These are phyloP conservation scores for Dioctria linearis DNA, from an alignment of 2,888 invertebrate species.

Conservation along the genomic window DNA sequence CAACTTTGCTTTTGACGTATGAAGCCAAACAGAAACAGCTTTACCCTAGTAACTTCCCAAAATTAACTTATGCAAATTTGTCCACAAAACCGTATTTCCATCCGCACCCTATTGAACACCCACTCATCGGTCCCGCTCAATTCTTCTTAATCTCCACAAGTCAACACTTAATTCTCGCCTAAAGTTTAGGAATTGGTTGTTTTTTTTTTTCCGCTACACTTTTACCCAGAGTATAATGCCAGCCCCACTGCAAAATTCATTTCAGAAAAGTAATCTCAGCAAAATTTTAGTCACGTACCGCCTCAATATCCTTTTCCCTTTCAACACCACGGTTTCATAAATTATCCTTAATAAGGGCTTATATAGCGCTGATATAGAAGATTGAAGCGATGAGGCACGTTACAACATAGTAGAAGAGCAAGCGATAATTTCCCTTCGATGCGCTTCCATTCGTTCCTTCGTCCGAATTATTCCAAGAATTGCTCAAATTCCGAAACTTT, in stretches of 20 bases:
- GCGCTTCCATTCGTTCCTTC: neutral
- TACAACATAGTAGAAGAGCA: no score
- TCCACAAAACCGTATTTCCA: neutral
- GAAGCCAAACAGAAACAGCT: no score
- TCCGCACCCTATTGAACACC: no score
- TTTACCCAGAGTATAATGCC: slow-evolving; percentile 3
- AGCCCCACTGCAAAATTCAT: neutral
- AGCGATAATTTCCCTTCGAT: slow-evolving; percentile 42
- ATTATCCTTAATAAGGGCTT: slow-evolving; percentile 54
- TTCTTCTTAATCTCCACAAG: slow-evolving; percentile 40
- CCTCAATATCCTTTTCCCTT: slow-evolving; percentile 54
- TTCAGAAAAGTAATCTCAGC: no score
- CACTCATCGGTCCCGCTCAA: neutral
- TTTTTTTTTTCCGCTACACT: slow-evolving; percentile 8
- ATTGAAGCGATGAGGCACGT: no score
- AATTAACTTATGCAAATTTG: neutral
- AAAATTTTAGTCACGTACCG: slow-evolving; percentile 53
- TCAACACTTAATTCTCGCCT: slow-evolving; percentile 50
- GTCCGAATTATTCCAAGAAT: slow-evolving; percentile 39
- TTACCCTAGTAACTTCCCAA: neutral
- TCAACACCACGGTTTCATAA: slow-evolving; percentile 50
- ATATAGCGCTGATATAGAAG: slow-evolving; percentile 30
- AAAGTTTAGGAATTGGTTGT: slow-evolving; percentile 29
- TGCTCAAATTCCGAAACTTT: slow-evolving; percentile 48
- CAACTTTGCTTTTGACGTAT: no score